Percentiles rank a stretch among this genome's conserved stretches.
Evolutionary conservation across 1,140 invertebrate genomes (phyloP).

Genomic region (Ceratoteleas bidentatus): DNA sequence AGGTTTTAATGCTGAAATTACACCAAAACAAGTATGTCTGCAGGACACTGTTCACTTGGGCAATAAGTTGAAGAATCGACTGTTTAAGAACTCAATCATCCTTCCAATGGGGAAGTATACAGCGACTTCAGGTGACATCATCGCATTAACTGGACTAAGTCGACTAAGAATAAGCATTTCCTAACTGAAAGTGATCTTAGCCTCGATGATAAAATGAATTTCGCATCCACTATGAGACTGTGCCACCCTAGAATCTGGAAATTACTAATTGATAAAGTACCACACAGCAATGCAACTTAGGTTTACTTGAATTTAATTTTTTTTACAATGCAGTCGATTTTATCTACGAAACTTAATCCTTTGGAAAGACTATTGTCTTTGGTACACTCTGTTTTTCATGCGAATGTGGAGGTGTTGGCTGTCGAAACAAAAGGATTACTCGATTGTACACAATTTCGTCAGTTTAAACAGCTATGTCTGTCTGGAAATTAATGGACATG

Average conservation of each 20-base stretch:
- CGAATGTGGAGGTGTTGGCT: slow-evolving; percentile 29
- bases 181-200: slow-evolving; percentile 14
- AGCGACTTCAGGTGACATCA: slow-evolving; percentile 17
- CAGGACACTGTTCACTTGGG: slow-evolving; percentile 3
- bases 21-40: not conserved
- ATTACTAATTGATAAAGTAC: slow-evolving; percentile 15
- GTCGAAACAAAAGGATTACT: slow-evolving; percentile 11
- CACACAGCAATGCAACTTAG: slow-evolving; percentile 6
- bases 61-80: slow-evolving; percentile 1
- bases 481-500: slow-evolving; percentile 5
- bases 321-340: not conserved
- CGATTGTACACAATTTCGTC: slow-evolving; percentile 11
- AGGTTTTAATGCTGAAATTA: not conserved
- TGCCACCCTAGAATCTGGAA: slow-evolving; percentile 25
- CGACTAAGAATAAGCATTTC: slow-evolving; percentile 18
- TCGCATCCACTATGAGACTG: slow-evolving; percentile 24
- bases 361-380: slow-evolving; percentile 33
- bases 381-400: slow-evolving; percentile 22
- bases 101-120: slow-evolving; percentile 4
- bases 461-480: slow-evolving; percentile 17
- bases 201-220: slow-evolving; percentile 36
- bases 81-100: slow-evolving; percentile 1
- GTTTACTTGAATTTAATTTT: slow-evolving; percentile 14
- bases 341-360: slow-evolving; percentile 11
- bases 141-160: not conserved